Conservation (phyloP, 2,797 vertebrate genomes). For the Gymnopithys bicolor region DNA sequence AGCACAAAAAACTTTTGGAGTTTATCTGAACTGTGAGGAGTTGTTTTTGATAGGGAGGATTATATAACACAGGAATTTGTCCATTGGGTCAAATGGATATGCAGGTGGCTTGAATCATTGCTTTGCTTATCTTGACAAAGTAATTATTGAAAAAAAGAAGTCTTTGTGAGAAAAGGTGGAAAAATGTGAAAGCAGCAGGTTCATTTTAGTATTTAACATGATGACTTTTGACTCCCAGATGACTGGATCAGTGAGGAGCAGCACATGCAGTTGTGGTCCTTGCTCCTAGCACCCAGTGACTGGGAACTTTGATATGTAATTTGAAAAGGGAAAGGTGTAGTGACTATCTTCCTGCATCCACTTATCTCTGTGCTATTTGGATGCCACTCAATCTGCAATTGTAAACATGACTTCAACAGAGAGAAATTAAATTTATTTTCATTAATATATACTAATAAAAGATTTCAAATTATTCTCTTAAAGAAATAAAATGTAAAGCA, state of each 20-base stretch:
- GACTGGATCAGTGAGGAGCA: background rate
- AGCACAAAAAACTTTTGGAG: background rate
- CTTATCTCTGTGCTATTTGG: background rate
- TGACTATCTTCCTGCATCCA: background rate
- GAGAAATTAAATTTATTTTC: background rate
- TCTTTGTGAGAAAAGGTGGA: background rate
- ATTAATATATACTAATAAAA: background rate
- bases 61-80: background rate
- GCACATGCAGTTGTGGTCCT: rapidly evolving
- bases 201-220: background rate
- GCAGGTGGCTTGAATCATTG: background rate
- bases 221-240: background rate
- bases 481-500: background rate
- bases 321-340: background rate
- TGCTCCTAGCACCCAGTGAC: background rate
- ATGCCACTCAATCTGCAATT: background rate
- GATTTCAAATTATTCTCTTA: background rate
- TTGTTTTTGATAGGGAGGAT: background rate
- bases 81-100: background rate
- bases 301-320: background rate
- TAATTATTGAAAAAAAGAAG: background rate
- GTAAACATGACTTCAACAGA: background rate
- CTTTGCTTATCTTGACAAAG: background rate
- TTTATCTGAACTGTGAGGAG: background rate
- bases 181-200: background rate